Base-by-base conservation (phyloP, 1,140 invertebrate genomes). In the Cardiocondyla obscurior region DNA sequence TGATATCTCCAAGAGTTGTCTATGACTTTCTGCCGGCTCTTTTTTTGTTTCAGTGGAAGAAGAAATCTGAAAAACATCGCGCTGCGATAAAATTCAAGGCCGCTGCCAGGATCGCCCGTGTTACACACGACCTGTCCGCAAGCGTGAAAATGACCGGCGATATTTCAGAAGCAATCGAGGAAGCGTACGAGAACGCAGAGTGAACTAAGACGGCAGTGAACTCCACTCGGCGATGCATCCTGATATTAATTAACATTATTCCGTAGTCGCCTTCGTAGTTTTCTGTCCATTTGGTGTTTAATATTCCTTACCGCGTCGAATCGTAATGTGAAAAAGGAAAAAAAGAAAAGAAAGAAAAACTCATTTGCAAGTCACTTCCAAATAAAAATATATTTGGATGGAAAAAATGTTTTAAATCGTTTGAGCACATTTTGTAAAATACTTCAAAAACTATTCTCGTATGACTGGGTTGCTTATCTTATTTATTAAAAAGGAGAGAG, bases 71-170 rank as follows among this genome's bases (percentile, higher is more conserved):
- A 65, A 96, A 96, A 90, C 95, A 95, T 90, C 94, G 94, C 83
- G 96, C 95, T 0, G 93, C 95, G 28, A 96, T 96, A 49, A 95
- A 96, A 85, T 97, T 97, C 76, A 96, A 96, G 92, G 96, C 96
- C 30, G 96, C 96, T 0, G 95, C 94, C 73, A 93, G 95, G 30
- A 94, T 95, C 22, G 95, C 95, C 14, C 83, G 92, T 19, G 91
- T 94, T 44, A 92, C 93, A 6, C 89, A 94, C 19, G 92, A 94
- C 55, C 88, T 94, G 36, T 90, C 85, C 19, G 88, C 90, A n/a
- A 83, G 88, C 19, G 79, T 92, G 30, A 86, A 88, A 6, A 42
- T 64, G 39, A 82, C 88, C 12, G 89, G 89, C 33, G 90, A 87
- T 33, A 53, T 83, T 5, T 85, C 79, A 10, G 86, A 90, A 60